Conservation (phyloP, 64 coral and sea anemone species). For the Montipora capricornis region DNA sequence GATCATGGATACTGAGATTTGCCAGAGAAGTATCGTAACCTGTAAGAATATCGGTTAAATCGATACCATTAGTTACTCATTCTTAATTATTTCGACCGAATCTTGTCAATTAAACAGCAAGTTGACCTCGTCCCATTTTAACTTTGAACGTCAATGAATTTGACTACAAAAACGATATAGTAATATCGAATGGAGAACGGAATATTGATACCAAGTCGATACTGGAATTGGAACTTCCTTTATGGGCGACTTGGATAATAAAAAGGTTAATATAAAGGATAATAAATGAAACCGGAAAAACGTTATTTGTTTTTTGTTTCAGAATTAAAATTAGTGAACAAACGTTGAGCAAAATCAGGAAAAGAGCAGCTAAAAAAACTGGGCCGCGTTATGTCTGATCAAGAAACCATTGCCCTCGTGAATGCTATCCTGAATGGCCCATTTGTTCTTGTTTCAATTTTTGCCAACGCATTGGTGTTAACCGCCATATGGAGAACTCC, state of each 20-base stretch:
- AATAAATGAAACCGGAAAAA: background rate
- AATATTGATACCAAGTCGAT: background rate
- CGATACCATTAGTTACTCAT: too few species aligned
- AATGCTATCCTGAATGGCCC: conserved; percentile 8
- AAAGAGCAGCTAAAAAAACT: too few species aligned
- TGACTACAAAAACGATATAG: background rate
- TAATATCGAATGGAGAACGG: background rate
- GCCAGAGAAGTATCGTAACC: background rate
- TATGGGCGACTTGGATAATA: background rate
- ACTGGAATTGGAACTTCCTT: background rate
- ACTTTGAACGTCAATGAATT: background rate
- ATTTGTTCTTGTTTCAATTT: background rate
- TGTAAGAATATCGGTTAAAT: background rate
- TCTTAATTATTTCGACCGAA: too few species aligned
- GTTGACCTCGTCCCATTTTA: too few species aligned
- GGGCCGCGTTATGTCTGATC: background rate
- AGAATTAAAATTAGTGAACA: background rate
- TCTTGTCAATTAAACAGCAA: too few species aligned
- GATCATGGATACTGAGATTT: background rate
- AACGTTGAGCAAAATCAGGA: background rate
- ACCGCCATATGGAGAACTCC: background rate
- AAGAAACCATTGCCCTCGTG: background rate
- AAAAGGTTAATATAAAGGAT: background rate
- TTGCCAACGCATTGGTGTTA: conserved; percentile 31
- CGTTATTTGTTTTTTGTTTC: background rate